Evolutionary conservation across 2,113 vertebrate genomes (phyloP).

Genomic region (Xenopus borealis): DNA sequence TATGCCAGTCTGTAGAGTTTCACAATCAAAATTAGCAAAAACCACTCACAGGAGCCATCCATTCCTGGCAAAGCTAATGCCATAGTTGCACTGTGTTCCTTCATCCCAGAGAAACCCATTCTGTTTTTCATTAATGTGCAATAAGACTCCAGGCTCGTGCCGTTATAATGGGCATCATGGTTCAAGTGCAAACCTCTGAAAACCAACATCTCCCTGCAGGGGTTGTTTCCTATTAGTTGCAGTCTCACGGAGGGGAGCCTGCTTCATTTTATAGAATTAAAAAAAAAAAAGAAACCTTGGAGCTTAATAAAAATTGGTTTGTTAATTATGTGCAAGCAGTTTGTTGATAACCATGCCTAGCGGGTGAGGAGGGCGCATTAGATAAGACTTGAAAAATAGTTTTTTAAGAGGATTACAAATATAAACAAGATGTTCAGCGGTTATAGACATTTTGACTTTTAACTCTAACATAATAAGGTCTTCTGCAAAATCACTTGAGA

Average conservation of each 20-base stretch:
- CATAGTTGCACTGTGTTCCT: not conserved
- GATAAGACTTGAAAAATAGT: conserved; percentile 54
- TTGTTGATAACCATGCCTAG: conserved; percentile 51
- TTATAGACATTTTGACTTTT: too few relatives aligned
- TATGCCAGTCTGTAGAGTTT: too few relatives aligned
- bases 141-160: conserved; percentile 18
- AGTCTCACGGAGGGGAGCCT: conserved; percentile 49
- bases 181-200: conserved; percentile 13
- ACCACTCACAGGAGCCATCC: too few relatives aligned
- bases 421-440: not conserved
- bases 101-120: not conserved
- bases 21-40: too few relatives aligned
- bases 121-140: not conserved
- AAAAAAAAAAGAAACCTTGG: conserved; percentile 53
- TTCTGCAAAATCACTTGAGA: too few relatives aligned
- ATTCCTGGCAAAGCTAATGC: too few relatives aligned
- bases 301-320: conserved; percentile 58
- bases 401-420: not conserved
- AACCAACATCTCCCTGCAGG: conserved; percentile 52
- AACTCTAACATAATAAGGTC: too few relatives aligned
- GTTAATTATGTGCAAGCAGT: conserved; percentile 33
- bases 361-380: conserved; percentile 47
- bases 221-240: conserved; percentile 58
- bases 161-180: conserved; percentile 8
- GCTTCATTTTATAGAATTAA: conserved; percentile 54